Conservation (phyloP, 2,888 invertebrate genomes). For the Timema cristinae region DNA sequence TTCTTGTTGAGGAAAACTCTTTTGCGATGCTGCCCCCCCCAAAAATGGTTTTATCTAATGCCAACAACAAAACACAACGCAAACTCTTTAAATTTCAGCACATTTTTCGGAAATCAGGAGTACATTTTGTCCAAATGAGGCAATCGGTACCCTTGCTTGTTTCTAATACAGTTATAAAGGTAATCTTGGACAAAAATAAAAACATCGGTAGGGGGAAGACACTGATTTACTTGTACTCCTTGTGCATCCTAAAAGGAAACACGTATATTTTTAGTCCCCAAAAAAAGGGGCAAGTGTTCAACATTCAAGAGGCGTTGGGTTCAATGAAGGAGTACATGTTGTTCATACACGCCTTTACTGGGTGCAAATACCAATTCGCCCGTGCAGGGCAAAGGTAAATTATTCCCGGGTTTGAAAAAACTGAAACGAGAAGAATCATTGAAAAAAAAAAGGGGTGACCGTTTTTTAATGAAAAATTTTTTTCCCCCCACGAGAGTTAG, state of each 20-base stretch:
- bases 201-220: not conserved
- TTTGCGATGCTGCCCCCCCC: not conserved
- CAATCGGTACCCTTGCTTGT: not conserved
- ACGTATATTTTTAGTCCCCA: not conserved
- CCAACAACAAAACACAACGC: not conserved
- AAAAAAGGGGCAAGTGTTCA: not conserved
- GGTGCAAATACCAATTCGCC: not conserved
- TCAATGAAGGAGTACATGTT: not conserved
- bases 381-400: not conserved
- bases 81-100: not conserved
- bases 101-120: not conserved
- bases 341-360: not conserved
- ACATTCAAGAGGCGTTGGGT: not conserved
- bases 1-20: not conserved
- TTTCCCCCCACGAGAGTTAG: not conserved
- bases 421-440: not conserved
- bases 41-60: not conserved
- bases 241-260: not conserved
- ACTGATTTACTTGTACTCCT: not conserved
- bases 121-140: not conserved
- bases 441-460: not conserved
- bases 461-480: not conserved
- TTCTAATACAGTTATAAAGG: not conserved
- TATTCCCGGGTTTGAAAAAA: not conserved
- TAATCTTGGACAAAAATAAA: not conserved